Percentiles rank a stretch among this genome's conserved stretches.
phyloP scores from a whole-genome alignment of 92 coral and sea anemone species.

The Zoanthus sociatus region DNA sequence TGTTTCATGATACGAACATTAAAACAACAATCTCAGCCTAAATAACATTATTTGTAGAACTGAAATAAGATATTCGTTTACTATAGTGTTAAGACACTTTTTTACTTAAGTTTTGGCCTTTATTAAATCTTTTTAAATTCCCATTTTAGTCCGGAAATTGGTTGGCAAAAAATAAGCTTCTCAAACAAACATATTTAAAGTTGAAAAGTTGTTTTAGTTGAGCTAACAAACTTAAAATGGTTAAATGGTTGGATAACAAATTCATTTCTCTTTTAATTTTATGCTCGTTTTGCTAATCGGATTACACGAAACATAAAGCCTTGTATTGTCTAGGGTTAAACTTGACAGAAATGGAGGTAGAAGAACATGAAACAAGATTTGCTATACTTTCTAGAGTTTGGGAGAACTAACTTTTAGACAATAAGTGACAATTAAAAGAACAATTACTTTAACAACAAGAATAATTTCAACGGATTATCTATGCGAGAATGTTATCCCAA shows the following conservation, averaged over 20 bases:
- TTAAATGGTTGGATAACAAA: neutral
- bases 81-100: too few species aligned
- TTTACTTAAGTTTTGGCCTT: neutral
- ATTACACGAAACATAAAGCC: neutral
- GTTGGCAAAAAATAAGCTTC: neutral
- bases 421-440: too few species aligned
- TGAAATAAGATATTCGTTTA: too few species aligned
- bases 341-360: neutral
- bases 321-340: neutral
- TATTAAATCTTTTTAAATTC: neutral
- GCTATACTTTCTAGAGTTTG: neutral
- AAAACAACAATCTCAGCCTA: neutral
- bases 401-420: neutral
- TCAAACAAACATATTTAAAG: too few species aligned
- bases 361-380: neutral
- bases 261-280: neutral
- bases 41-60: neutral
- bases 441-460: neutral
- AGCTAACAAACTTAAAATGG: neutral
- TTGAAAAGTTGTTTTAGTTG: neutral
- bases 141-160: neutral
- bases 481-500: too few species aligned
- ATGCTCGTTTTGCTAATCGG: conserved; percentile 1
- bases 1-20: too few species aligned
- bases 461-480: too few species aligned